Percentiles rank a stretch among this genome's conserved stretches.
These are phyloP conservation scores for Halcyon chelicuti DNA, from an alignment of 2,797 vertebrate species.

Conservation along the genomic window DNA sequence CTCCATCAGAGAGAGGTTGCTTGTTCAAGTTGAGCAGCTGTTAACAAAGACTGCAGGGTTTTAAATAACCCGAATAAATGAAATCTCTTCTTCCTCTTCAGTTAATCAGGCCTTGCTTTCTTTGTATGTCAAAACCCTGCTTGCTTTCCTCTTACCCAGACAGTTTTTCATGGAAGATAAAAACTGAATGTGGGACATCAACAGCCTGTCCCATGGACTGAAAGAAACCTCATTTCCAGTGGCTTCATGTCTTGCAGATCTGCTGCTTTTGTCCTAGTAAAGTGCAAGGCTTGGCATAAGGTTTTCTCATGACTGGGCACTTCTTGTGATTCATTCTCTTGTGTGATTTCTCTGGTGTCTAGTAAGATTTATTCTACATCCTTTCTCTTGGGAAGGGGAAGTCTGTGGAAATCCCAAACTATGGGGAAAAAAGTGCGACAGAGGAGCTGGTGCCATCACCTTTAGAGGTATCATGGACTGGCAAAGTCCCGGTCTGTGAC, in stretches of 20 bases:
- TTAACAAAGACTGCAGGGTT: constrained; percentile 16
- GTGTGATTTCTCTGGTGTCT: not conserved
- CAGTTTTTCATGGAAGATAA: not conserved
- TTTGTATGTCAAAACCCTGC: not conserved
- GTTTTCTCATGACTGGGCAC: not conserved
- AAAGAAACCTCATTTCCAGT: not conserved
- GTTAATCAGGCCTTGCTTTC: constrained; percentile 4
- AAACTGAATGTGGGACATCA: not conserved
- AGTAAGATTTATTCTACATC: not conserved
- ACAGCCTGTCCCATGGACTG: not conserved
- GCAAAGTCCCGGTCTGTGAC: not conserved
- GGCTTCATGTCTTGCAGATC: not conserved
- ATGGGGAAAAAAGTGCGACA: not conserved
- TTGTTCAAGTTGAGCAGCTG: constrained; percentile 34
- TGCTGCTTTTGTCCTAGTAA: not conserved
- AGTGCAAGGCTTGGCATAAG: not conserved
- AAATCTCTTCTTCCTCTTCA: not conserved
- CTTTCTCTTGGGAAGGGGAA: not conserved
- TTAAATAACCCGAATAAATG: constrained; percentile 2
- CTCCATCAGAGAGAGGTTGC: not conserved
- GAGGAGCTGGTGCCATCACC: not conserved
- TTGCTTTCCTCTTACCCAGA: not conserved
- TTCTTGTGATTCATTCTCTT: not conserved
- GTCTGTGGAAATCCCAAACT: not conserved
- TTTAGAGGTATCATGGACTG: not conserved